phyloP scores from a whole-genome alignment of 2,888 invertebrate species.

The Chrysotoxum bicinctum region DNA sequence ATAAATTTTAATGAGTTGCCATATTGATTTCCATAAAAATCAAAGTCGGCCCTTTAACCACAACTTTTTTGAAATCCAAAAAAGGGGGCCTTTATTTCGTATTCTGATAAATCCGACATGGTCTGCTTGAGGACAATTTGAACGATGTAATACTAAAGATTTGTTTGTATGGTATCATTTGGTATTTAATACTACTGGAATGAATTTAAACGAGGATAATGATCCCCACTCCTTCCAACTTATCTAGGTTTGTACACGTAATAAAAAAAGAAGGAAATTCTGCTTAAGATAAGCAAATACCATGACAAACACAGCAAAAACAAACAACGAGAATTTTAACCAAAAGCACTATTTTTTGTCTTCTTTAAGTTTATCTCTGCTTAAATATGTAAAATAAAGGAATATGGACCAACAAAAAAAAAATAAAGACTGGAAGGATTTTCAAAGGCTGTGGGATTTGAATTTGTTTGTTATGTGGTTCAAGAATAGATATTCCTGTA shows the following conservation, averaged over 20 bases:
- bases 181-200: not conserved
- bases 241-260: not conserved
- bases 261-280: not conserved
- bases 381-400: not conserved
- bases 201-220: constrained; percentile 12
- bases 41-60: not conserved
- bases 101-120: not conserved
- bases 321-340: not conserved
- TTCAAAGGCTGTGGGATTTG: not conserved
- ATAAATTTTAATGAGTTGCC: no score
- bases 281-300: constrained; percentile 20
- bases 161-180: not conserved
- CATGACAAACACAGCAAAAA: not conserved
- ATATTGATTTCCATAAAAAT: no score
- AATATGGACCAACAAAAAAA: no score
- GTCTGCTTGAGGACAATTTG: constrained; percentile 8
- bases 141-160: constrained; percentile 26
- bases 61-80: not conserved
- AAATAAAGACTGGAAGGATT: not conserved
- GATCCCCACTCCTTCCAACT: not conserved
- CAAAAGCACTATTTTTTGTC: not conserved
- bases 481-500: not conserved
- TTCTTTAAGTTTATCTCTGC: not conserved
- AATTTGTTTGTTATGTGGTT: not conserved
- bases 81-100: not conserved